These are phyloP conservation scores for Trachythela sp. DNA, from an alignment of 64 coral and sea anemone genomes.

Conservation along the genomic window DNA sequence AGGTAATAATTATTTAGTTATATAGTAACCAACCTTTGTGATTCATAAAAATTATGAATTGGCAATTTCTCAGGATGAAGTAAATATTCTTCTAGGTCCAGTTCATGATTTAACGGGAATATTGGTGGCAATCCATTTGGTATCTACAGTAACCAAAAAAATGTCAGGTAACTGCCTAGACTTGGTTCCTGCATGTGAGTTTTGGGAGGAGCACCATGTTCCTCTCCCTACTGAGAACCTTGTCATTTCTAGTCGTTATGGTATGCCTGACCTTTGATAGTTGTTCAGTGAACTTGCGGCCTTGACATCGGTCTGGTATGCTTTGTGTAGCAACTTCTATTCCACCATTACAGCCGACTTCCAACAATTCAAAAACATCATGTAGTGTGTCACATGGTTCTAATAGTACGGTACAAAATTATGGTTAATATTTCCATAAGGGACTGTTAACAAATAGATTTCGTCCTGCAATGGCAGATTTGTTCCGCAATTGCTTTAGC, in stretches of 20 bases:
- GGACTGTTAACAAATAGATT: too few relatives aligned
- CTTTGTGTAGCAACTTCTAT: constrained; percentile 50
- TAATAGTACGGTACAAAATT: not conserved
- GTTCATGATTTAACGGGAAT: constrained; percentile 32
- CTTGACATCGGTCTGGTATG: constrained; percentile 36
- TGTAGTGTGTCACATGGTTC: not conserved
- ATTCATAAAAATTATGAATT: constrained; percentile 79
- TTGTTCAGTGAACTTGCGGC: constrained; percentile 47
- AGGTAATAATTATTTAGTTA: not conserved
- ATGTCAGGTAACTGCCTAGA: not conserved
- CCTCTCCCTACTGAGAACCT: too few relatives aligned
- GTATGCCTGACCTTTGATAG: constrained; percentile 12
- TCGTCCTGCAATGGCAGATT: too few relatives aligned
- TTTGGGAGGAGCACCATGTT: too few relatives aligned
- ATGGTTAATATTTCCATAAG: not conserved
- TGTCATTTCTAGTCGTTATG: too few relatives aligned
- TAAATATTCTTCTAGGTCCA: constrained; percentile 65
- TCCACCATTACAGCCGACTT: constrained; percentile 75
- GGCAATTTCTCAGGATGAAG: constrained; percentile 52
- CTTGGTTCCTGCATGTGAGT: not conserved
- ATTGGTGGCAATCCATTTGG: constrained; percentile 67
- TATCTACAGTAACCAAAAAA: constrained; percentile 49
- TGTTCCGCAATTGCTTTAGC: too few relatives aligned
- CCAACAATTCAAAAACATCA: constrained; percentile 67
- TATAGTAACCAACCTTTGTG: constrained; percentile 57